Evolutionary conservation across 35 echinoderm and acorn worm species (phyloP).

Genomic region (Heliocidaris erythrogramma): DNA sequence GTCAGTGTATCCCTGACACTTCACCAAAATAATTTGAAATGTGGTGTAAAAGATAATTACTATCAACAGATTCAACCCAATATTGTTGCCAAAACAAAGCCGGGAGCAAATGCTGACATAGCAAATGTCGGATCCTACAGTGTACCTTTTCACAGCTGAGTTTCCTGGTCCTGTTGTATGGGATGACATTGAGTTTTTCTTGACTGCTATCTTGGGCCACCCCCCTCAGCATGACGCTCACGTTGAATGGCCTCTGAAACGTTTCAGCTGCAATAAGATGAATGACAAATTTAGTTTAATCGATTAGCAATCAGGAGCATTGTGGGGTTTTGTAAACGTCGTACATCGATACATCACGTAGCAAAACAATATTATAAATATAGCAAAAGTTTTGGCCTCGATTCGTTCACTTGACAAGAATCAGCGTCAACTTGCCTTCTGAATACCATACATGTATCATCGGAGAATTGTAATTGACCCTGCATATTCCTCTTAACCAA

Average conservation of each 20-base stretch:
- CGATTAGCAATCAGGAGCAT: background rate
- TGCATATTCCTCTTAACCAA: too few relatives aligned
- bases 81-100: too few relatives aligned
- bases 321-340: background rate
- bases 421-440: background rate
- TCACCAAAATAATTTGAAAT: too few relatives aligned
- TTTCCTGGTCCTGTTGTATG: slow-evolving; percentile 67
- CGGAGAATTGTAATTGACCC: too few relatives aligned
- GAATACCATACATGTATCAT: background rate
- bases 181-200: slow-evolving; percentile 29
- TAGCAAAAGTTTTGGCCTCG: background rate
- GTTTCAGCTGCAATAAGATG: slow-evolving; percentile 62
- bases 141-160: slow-evolving; percentile 73
- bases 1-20: too few relatives aligned
- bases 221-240: slow-evolving; percentile 70
- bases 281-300: background rate
- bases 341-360: background rate
- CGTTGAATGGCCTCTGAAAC: slow-evolving; percentile 71
- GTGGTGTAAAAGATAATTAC: too few relatives aligned
- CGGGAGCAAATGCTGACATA: too few relatives aligned
- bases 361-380: too few relatives aligned
- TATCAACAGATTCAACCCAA: too few relatives aligned
- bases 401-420: background rate
- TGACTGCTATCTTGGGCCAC: slow-evolving; percentile 63
- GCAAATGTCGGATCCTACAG: too few relatives aligned